Evolutionary conservation across 2,888 invertebrate species (phyloP).

Genomic region (Sinelater perroti): DNA sequence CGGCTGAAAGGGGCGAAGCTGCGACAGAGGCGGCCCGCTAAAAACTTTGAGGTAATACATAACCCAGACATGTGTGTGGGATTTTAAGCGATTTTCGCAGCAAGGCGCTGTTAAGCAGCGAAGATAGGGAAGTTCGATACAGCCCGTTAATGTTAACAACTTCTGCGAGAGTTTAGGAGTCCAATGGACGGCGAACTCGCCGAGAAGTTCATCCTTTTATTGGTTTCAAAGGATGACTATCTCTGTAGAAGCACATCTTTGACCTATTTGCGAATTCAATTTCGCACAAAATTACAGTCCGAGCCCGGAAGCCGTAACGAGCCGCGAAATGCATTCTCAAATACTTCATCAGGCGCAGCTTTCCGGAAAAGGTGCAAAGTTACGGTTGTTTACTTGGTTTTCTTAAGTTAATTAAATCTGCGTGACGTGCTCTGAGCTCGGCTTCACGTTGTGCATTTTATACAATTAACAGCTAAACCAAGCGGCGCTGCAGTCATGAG

Average conservation of each 20-base stretch:
- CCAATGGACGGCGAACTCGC: conserved; percentile 5
- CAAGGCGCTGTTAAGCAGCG: conserved; percentile 7
- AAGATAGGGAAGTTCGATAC: conserved; percentile 8
- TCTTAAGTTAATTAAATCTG: background rate
- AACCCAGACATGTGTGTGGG: background rate
- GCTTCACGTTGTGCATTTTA: background rate
- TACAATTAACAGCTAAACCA: background rate
- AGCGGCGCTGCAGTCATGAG: background rate
- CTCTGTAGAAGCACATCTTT: conserved; percentile 14
- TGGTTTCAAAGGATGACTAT: conserved; percentile 16
- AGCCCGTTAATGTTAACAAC: conserved; percentile 12
- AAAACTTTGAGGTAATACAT: conserved; percentile 2
- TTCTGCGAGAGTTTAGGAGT: conserved; percentile 1
- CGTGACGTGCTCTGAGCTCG: background rate
- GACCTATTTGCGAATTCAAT: conserved; percentile 29
- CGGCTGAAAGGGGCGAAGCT: background rate
- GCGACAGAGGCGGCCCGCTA: background rate
- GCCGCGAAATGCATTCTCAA: background rate
- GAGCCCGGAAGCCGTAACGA: conserved; percentile 6
- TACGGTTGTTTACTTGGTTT: conserved; percentile 2
- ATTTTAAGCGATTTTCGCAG: conserved; percentile 5
- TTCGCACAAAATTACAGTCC: conserved; percentile 7
- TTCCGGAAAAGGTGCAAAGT: background rate
- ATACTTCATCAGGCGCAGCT: background rate
- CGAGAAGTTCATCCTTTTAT: conserved; percentile 13